phyloP scores from a whole-genome alignment of 2,797 vertebrate species.

The Sciaenops ocellatus region DNA sequence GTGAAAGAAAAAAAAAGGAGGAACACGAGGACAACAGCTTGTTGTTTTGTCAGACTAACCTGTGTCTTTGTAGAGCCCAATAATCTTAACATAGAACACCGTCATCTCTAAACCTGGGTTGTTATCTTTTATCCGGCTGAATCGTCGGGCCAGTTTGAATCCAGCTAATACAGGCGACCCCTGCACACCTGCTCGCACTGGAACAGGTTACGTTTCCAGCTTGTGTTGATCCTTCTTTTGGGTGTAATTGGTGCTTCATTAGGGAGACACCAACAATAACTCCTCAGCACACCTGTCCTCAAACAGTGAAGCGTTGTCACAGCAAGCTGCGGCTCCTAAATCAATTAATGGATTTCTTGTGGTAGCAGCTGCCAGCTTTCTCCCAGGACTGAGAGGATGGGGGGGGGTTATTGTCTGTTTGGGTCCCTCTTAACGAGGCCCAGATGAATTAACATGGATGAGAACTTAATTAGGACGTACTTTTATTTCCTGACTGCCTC shows the following conservation, averaged over 20 bases:
- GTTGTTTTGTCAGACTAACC: not conserved
- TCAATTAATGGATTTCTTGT: slow-evolving; percentile 62
- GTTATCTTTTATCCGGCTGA: not conserved
- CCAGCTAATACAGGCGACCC: not conserved
- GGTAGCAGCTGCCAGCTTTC: slow-evolving; percentile 59
- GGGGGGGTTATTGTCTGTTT: slow-evolving; percentile 43
- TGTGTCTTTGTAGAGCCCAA: not conserved
- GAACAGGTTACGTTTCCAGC: slow-evolving; percentile 19
- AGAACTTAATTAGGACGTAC: slow-evolving; percentile 63
- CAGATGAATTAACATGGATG: slow-evolving; percentile 61
- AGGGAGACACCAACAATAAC: slow-evolving; percentile 16
- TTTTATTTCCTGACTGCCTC: slow-evolving; percentile 21
- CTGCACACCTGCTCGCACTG: not conserved
- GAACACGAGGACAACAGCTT: not conserved
- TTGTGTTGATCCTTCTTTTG: slow-evolving; percentile 25
- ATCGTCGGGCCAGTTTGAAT: not conserved
- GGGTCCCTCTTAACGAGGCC: slow-evolving; percentile 51
- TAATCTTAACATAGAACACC: not conserved
- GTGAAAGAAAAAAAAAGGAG: too few relatives aligned
- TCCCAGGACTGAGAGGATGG: slow-evolving; percentile 52
- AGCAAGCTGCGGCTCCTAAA: slow-evolving; percentile 52
- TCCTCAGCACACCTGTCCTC: slow-evolving; percentile 37
- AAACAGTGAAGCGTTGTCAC: slow-evolving; percentile 37
- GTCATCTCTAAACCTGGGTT: not conserved
- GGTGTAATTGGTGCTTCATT: slow-evolving; percentile 42